Evolutionary conservation across 2,888 invertebrate species (phyloP).

Genomic region (Brachylomia viminalis): DNA sequence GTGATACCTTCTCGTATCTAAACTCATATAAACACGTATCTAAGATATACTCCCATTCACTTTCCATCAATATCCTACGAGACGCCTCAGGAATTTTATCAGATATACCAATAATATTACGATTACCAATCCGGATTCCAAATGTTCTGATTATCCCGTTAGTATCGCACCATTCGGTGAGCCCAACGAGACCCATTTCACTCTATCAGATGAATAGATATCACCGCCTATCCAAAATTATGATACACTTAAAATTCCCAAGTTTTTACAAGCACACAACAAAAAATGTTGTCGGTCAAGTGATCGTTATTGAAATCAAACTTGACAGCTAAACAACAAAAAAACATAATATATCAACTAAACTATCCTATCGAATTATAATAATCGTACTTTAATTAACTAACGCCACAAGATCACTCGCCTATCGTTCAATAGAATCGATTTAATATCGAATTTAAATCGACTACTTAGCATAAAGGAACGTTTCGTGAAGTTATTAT

Average conservation of each 20-base stretch:
- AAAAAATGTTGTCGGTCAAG: constrained; percentile 63
- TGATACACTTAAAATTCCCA: constrained; percentile 54
- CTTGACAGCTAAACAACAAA: constrained; percentile 69
- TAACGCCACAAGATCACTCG: constrained; percentile 64
- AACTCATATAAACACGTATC: constrained; percentile 25
- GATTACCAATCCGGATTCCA: constrained; percentile 57
- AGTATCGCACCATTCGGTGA: constrained; percentile 30
- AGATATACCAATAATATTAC: constrained; percentile 49
- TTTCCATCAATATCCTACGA: constrained; percentile 33
- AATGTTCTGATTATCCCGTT: constrained; percentile 55
- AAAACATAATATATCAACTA: constrained; percentile 64
- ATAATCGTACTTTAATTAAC: constrained; percentile 73
- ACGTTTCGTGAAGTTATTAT: constrained; percentile 65
- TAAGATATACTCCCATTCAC: constrained; percentile 35
- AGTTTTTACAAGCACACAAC: constrained; percentile 34
- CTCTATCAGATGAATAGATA: constrained; percentile 46
- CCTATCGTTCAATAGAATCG: constrained; percentile 65
- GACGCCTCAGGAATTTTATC: constrained; percentile 49
- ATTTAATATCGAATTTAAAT: constrained; percentile 74
- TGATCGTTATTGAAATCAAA: constrained; percentile 69
- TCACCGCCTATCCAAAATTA: constrained; percentile 28
- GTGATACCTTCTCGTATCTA: background rate
- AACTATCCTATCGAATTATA: constrained; percentile 68
- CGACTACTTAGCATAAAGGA: constrained; percentile 70
- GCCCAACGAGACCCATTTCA: constrained; percentile 27